Evolutionary conservation across 35 echinoderm and acorn worm genomes (phyloP).

Genomic region (Apostichopus californicus): DNA sequence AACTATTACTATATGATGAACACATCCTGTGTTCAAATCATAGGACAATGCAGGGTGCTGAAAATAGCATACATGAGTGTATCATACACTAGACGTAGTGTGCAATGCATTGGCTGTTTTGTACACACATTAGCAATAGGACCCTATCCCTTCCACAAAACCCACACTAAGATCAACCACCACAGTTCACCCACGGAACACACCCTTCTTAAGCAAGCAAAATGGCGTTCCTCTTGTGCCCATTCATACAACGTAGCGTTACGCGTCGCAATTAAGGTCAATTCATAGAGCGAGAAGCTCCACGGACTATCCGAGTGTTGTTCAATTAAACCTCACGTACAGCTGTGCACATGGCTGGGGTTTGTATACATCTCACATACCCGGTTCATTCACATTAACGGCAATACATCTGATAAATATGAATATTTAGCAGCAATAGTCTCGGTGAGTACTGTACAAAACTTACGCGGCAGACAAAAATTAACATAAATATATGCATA

Average conservation of each 20-base stretch:
- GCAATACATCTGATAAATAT: constrained; percentile 26
- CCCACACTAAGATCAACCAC: background rate
- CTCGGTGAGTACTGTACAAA: background rate
- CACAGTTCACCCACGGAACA: constrained; percentile 32
- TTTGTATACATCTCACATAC: constrained; percentile 59
- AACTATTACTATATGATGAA: background rate
- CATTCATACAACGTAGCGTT: constrained; percentile 57
- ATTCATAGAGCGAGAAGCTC: constrained; percentile 39
- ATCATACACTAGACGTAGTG: background rate
- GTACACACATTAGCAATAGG: background rate
- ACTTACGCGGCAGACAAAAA: background rate
- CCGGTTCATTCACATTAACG: constrained; percentile 13
- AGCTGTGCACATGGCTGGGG: constrained; percentile 60
- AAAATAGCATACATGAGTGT: background rate
- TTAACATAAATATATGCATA: constrained; percentile 5
- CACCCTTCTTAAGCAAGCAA: constrained; percentile 53
- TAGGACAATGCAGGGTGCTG: background rate
- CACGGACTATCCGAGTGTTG: constrained; percentile 35
- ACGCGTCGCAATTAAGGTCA: constrained; percentile 60
- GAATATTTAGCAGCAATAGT: constrained; percentile 3
- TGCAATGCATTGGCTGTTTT: background rate
- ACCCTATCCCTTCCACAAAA: constrained; percentile 2
- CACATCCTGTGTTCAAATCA: background rate
- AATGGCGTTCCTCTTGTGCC: constrained; percentile 48
- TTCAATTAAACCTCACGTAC: constrained; percentile 60